A percentile compares a stretch with the other conserved stretches of the same genome.
These are phyloP conservation scores for Fistularia commersonii DNA, from an alignment of 2,797 vertebrate species.

Conservation along the genomic window DNA sequence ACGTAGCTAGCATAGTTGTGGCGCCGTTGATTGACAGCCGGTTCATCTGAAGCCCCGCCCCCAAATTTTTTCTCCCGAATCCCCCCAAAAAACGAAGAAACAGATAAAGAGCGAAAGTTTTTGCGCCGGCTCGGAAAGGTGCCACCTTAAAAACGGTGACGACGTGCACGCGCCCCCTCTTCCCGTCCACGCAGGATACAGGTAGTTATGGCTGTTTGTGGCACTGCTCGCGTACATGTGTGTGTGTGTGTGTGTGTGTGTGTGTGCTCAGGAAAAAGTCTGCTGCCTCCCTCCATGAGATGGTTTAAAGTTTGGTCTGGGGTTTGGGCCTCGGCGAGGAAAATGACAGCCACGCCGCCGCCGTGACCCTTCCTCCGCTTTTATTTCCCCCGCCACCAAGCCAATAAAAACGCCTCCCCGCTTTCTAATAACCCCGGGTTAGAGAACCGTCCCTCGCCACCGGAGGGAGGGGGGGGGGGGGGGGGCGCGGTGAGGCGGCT, in stretches of 20 bases:
- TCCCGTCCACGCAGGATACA: slow-evolving; percentile 24
- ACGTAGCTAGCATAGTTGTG: too few relatives aligned
- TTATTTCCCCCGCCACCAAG: slow-evolving; percentile 66
- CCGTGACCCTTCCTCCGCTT: slow-evolving; percentile 47
- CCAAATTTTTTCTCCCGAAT: too few relatives aligned
- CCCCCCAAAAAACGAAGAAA: too few relatives aligned
- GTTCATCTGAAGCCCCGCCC: too few relatives aligned
- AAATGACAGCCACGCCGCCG: slow-evolving; percentile 54
- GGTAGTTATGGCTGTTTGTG: slow-evolving; percentile 64
- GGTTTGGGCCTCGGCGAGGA: slow-evolving; percentile 37
- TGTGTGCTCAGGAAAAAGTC: slow-evolving; percentile 43
- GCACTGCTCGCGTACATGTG: slow-evolving; percentile 28
- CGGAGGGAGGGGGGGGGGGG: too few relatives aligned
- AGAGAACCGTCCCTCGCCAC: too few relatives aligned
- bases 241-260: slow-evolving; percentile 1
- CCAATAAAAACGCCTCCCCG: slow-evolving; percentile 60
- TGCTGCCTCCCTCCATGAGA: slow-evolving; percentile 40
- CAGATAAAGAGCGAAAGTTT: too few relatives aligned
- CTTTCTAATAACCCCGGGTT: slow-evolving; percentile 60
- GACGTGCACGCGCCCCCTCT: too few relatives aligned
- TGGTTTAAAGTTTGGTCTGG: slow-evolving; percentile 40
- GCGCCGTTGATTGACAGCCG: too few relatives aligned
- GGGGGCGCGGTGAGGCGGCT: too few relatives aligned
- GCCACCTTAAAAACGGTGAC: too few relatives aligned
- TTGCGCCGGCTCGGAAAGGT: too few relatives aligned